Evolutionary conservation across 2,797 vertebrate species (phyloP).

Genomic region (Leptodactylus fallax): DNA sequence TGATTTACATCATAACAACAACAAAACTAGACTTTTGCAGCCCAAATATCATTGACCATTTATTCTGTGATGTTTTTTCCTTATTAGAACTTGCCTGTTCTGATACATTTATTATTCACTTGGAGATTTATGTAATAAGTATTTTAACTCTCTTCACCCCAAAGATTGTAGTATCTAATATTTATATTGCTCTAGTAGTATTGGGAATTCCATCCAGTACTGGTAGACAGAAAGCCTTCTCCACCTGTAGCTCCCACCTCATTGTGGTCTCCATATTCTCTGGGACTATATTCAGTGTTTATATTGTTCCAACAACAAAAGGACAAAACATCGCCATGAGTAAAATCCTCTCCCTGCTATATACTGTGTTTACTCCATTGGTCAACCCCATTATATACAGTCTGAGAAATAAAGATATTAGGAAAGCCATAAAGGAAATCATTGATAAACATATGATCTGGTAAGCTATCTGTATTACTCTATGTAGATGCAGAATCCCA

Average conservation of each 20-base stretch:
- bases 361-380: neutral
- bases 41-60: neutral
- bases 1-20: too few relatives aligned
- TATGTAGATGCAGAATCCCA: too few relatives aligned
- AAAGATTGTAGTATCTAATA: neutral
- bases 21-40: neutral
- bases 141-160: neutral
- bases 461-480: too few relatives aligned
- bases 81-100: neutral
- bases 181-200: neutral
- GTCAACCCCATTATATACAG: neutral
- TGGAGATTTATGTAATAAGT: neutral
- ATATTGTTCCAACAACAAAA: neutral
- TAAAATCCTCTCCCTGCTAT: neutral
- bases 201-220: neutral
- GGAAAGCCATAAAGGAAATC: neutral
- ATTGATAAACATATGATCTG: neutral
- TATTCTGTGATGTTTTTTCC: neutral
- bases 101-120: neutral
- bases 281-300: neutral
- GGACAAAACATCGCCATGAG: neutral
- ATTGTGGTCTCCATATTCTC: neutral
- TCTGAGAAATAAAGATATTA: neutral
- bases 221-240: conserved; percentile 2
- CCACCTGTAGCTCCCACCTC: conserved; percentile 12